Evolutionary conservation across 2,113 vertebrate species (phyloP), one percentile per base, ranked within the genome.

Genomic region (Puma concolor): DNA sequence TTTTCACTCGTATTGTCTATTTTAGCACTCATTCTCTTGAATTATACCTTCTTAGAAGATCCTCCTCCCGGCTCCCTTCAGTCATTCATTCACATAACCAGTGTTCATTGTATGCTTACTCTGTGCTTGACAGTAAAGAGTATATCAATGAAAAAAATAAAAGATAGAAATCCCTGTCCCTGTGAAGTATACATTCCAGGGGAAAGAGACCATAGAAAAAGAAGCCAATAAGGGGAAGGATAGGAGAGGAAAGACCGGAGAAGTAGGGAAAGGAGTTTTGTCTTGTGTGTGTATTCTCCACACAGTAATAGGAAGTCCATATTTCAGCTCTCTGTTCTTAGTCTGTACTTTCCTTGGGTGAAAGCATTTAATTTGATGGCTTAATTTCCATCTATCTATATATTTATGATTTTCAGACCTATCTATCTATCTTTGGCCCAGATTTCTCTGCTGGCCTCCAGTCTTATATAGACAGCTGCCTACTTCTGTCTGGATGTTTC

Each of bases 391-490:
- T 38, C 38, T 79, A 4, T 50, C 33, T 79, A 3, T 50, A 41
- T 84, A 11, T 80, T 87, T 87, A 29, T 52, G 60, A 90, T 63
- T 93, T 84, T 44, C 9, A 52, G 36, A 57, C 41, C n/a, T 52
- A 16, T 66, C n/a, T 63, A 11, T 50, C 12, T 84, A 7, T 96
- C 41, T 94, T 71, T 79, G 86, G 16, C 50, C 63, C 71, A 60
- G 52, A 93, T 85, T 85, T 90, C 80, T 89, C 38, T 93, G 48
- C 71, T 88, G 76, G 64, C n/a, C 81, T 85, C 25, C 29, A 79
- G 27, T 67, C 36, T 38, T 84, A 19, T 5, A 11, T 50, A 71
- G 71, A 41, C 19, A 77, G n/a, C 25, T 64, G 29, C 33, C n/a
- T 90, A 50, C 48, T 64, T 94, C 54, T 12, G 67, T 9, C 25